Evolutionary conservation across 2,888 invertebrate genomes (phyloP).

Genomic region (Notocelia uddmanniana): DNA sequence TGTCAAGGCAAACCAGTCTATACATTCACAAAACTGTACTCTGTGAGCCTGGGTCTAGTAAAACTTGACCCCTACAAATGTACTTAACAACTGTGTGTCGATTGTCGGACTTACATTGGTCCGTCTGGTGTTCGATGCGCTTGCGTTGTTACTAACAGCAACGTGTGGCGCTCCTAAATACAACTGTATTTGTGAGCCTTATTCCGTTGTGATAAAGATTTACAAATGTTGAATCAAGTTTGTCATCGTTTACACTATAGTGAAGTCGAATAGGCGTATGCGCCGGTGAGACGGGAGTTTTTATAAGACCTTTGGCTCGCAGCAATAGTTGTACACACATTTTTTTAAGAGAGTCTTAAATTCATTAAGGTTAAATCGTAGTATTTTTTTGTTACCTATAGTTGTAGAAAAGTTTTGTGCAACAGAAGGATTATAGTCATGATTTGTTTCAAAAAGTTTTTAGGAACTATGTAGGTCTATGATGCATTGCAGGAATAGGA

Average conservation of each 20-base stretch:
- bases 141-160: neutral
- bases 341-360: conserved; percentile 26
- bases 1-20: conserved; percentile 66
- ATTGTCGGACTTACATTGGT: neutral
- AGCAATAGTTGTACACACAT: conserved; percentile 1
- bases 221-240: neutral
- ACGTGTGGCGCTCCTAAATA: neutral
- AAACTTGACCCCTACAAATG: neutral
- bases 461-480: no score
- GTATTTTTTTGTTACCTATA: conserved; percentile 33
- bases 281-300: no score
- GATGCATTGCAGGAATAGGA: no score
- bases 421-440: neutral
- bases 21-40: neutral
- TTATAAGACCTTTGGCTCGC: neutral
- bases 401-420: neutral
- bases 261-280: neutral
- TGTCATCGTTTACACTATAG: neutral
- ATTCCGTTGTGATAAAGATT: neutral
- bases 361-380: conserved; percentile 24
- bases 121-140: neutral
- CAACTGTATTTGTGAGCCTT: neutral
- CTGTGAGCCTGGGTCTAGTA: neutral
- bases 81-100: no score
- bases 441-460: no score